Evolutionary conservation across 2,797 vertebrate species (phyloP).

Genomic region (Lagocephalus sceleratus): DNA sequence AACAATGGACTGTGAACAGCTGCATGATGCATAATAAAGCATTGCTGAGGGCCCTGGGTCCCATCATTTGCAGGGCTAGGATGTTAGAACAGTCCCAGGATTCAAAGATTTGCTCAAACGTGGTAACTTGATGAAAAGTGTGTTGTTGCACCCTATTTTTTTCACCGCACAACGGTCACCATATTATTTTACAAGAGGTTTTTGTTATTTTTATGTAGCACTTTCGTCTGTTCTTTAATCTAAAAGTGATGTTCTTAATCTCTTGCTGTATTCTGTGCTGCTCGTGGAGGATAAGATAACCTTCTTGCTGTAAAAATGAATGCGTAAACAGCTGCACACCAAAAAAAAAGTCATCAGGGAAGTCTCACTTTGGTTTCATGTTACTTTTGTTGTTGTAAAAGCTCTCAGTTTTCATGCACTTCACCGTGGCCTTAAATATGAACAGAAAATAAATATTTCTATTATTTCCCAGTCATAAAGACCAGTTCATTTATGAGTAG

Average conservation of each 20-base stretch:
- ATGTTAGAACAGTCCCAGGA: background rate
- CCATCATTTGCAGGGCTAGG: background rate
- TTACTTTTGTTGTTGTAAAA: constrained; percentile 14
- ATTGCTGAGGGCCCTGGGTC: constrained; percentile 7
- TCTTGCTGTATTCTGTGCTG: background rate
- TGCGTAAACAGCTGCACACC: constrained; percentile 1
- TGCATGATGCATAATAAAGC: constrained; percentile 16
- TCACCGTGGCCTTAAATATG: constrained; percentile 30
- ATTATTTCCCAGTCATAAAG: no score
- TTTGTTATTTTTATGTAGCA: no score
- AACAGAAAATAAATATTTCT: constrained; percentile 9
- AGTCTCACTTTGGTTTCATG: background rate
- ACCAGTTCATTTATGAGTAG: no score
- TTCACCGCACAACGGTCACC: background rate
- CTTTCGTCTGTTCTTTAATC: background rate
- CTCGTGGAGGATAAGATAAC: background rate
- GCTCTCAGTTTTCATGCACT: constrained; percentile 21
- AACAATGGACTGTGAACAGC: constrained; percentile 16
- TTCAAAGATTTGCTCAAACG: constrained; percentile 1
- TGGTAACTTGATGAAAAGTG: background rate
- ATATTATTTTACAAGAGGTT: no score
- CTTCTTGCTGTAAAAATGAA: background rate
- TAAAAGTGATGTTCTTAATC: background rate
- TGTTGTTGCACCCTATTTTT: background rate
- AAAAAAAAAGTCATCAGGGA: background rate